A percentile compares a stretch with the other conserved stretches of the same genome.
phyloP scores from a whole-genome alignment of 2,888 invertebrate species.

The Clepsis dumicolana region DNA sequence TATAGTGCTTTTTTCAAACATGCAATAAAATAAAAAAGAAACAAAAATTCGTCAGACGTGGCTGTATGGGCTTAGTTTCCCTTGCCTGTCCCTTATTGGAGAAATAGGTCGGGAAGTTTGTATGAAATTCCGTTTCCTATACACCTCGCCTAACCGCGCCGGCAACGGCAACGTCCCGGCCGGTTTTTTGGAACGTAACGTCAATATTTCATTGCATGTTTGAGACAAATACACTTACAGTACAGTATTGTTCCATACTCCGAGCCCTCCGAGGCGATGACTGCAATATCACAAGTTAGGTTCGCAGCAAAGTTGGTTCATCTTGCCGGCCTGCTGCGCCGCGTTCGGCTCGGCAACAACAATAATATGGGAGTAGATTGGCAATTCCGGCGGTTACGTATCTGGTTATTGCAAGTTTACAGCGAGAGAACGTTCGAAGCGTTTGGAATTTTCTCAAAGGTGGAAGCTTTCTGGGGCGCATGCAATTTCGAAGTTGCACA shows the following conservation, averaged over 20 bases:
- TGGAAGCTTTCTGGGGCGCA: conserved; percentile 75
- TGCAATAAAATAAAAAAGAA: too few relatives aligned
- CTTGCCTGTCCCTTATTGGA: too few relatives aligned
- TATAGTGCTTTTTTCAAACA: too few relatives aligned
- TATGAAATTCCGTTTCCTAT: too few relatives aligned
- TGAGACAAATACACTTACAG: neutral
- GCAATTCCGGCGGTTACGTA: conserved; percentile 69
- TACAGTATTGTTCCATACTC: conserved; percentile 17
- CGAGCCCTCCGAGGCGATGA: too few relatives aligned
- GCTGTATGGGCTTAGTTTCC: too few relatives aligned
- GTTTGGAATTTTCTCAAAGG: conserved; percentile 77
- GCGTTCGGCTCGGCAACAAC: conserved; percentile 49
- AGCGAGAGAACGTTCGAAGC: conserved; percentile 69
- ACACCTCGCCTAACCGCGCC: too few relatives aligned
- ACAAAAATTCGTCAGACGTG: too few relatives aligned
- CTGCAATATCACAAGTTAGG: conserved; percentile 23
- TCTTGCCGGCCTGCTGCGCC: conserved; percentile 32
- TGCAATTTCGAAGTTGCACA: conserved; percentile 78
- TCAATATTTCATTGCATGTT: too few relatives aligned
- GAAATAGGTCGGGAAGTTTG: too few relatives aligned
- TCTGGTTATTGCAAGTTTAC: conserved; percentile 72
- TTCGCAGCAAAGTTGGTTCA: conserved; percentile 24
- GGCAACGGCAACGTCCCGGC: too few relatives aligned
- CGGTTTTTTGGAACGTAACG: too few relatives aligned
- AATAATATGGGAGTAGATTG: conserved; percentile 67